Base-by-base conservation (phyloP, 2,797 vertebrate genomes). In the Saxicola maurus region DNA sequence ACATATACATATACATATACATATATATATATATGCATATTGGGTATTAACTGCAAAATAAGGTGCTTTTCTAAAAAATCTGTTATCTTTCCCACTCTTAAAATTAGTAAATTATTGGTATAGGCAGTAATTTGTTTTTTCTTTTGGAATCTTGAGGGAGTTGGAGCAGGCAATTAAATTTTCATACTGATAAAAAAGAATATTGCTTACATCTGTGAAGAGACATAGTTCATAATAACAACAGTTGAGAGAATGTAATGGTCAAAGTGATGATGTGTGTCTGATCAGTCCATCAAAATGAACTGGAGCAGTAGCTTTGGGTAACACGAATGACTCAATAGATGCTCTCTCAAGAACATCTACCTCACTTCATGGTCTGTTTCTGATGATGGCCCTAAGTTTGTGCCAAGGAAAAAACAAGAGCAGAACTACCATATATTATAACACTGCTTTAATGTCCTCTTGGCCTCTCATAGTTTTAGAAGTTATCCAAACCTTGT, bases 311-410 rank as follows among this genome's bases (percentile, higher is more conserved):
- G 25, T 25, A 68, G n/a, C 24, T 42, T 25, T 1, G 1, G 27
- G 13, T 46, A 71, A 51, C 7, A 31, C 43, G 31, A 68, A 46
- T 31, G 33, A 59, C 43, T 17, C 52, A 43, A 10, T 27, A 65
- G 65, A 6, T 30, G 7, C 6, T 40, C 23, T 25, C 43, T 51
- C 15, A 60, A 56, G 64, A 75, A 10, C 17, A 28, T 43, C 31
- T 37, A 11, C 28, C n/a, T 74, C 1, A 1, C 10, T 11, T 17
- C 0, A 0, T 17, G 13, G 9, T 51, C 17, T 35, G 1, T 46
- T 57, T 76, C 33, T 60, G 21, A 17, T 40, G 45, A 57, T 35
- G 23, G 40, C 11, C 28, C 8, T 24, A 4, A 14, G 43, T 12
- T 25, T 23, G 18, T 48, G 40, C 64, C 23, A 74, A 83, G 37